phyloP scores from a whole-genome alignment of 2,888 invertebrate genomes.

The Melipona beecheii region DNA sequence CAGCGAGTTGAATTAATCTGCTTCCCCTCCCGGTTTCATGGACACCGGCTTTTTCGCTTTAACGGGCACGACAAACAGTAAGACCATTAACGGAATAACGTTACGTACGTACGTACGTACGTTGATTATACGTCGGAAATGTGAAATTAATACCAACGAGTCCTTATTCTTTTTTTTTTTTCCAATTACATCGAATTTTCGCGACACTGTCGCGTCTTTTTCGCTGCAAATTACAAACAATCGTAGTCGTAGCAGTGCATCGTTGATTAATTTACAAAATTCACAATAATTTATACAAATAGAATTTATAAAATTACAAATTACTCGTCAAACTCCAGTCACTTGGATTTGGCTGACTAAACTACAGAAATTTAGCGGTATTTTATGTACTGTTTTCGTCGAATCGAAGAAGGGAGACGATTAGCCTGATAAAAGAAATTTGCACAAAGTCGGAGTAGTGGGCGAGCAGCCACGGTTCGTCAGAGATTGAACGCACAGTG shows the following conservation, averaged over 20 bases:
- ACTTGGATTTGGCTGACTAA: too few relatives aligned
- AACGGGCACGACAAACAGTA: slow-evolving; percentile 1
- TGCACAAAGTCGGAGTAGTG: not conserved
- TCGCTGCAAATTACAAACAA: too few relatives aligned
- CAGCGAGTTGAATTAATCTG: slow-evolving; percentile 38
- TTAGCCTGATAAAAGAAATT: not conserved
- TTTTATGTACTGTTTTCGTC: too few relatives aligned
- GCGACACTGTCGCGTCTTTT: too few relatives aligned
- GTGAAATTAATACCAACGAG: not conserved
- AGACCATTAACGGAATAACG: slow-evolving; percentile 14
- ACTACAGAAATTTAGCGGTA: too few relatives aligned
- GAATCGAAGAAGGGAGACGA: not conserved
- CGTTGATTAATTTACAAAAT: too few relatives aligned
- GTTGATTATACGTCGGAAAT: not conserved
- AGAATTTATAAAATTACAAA: too few relatives aligned
- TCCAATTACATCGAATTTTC: too few relatives aligned
- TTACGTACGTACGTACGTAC: not conserved
- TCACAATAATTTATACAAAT: too few relatives aligned
- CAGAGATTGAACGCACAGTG: not conserved
- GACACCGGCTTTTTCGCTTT: slow-evolving; percentile 24
- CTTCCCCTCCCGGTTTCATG: slow-evolving; percentile 6
- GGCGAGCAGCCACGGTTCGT: not conserved
- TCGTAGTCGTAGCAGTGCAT: too few relatives aligned
- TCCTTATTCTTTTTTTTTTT: too few relatives aligned
- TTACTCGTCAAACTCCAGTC: too few relatives aligned